Conservation (phyloP, 2,113 vertebrate genomes). For the Periophthalmus modestus region DNA sequence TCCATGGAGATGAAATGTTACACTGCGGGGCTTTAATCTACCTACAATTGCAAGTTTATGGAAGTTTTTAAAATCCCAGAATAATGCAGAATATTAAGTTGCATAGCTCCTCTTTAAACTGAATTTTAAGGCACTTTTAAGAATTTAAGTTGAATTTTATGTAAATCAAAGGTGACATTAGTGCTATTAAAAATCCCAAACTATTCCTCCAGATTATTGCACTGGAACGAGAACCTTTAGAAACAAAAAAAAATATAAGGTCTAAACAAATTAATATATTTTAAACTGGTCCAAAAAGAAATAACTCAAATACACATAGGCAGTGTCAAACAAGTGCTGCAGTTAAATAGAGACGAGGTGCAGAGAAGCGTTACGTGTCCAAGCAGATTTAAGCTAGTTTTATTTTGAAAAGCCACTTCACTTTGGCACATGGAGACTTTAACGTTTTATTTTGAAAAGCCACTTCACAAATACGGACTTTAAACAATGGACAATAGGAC, state of each 20-base stretch:
- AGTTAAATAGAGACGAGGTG: background rate
- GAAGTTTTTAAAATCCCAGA: background rate
- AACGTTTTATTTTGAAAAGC: too few relatives aligned
- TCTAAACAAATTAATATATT: background rate
- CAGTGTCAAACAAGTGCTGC: background rate
- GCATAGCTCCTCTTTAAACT: background rate
- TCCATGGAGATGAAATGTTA: background rate
- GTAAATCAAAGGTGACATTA: conserved; percentile 20
- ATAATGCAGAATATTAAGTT: background rate
- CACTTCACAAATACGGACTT: too few relatives aligned
- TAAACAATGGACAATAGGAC: background rate
- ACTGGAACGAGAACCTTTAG: conserved; percentile 43
- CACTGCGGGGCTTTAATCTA: background rate
- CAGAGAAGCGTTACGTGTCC: background rate
- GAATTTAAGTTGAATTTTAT: background rate
- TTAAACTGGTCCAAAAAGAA: background rate
- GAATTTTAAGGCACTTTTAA: background rate
- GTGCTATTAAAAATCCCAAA: conserved; percentile 28
- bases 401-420: background rate
- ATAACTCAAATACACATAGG: background rate
- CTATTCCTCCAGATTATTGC: conserved; percentile 50
- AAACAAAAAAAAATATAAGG: background rate
- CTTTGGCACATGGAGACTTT: background rate
- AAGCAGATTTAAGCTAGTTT: background rate
- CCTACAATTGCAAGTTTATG: background rate